Evolutionary conservation across 2,797 vertebrate genomes (phyloP).

Genomic region (Catharus ustulatus): DNA sequence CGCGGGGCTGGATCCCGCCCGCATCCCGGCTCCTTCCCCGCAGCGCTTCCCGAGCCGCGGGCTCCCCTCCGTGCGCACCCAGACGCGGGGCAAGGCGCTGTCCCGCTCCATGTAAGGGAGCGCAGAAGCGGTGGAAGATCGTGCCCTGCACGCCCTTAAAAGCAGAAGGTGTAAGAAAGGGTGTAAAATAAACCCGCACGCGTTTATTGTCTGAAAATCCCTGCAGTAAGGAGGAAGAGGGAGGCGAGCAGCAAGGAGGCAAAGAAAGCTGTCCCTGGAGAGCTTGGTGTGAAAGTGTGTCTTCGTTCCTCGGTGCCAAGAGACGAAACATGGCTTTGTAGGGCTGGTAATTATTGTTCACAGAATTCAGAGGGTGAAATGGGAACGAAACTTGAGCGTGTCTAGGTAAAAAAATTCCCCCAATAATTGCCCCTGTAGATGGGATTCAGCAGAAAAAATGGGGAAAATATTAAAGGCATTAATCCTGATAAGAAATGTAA

Average conservation of each 20-base stretch:
- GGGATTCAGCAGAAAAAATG: neutral
- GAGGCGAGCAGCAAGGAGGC: neutral
- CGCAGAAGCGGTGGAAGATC: neutral
- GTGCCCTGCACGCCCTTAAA: neutral
- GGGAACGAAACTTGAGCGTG: neutral
- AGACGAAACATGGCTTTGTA: neutral
- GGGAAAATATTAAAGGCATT: conserved; percentile 19
- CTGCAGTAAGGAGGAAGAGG: neutral
- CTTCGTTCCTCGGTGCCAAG: neutral
- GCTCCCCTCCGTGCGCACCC: neutral
- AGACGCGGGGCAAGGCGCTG: neutral
- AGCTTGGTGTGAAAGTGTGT: neutral
- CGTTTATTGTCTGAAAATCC: neutral
- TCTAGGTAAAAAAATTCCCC: neutral
- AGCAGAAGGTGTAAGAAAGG: neutral
- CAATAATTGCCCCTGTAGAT: neutral
- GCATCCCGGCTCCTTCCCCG: neutral
- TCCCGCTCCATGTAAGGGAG: rapidly evolving
- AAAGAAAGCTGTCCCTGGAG: neutral
- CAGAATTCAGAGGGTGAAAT: neutral
- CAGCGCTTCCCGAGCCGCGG: neutral
- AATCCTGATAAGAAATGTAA: neutral
- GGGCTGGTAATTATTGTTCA: neutral
- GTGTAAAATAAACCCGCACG: neutral
- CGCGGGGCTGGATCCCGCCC: neutral